Conservation (phyloP, 2,888 invertebrate genomes). For the Catocala fraxini region DNA sequence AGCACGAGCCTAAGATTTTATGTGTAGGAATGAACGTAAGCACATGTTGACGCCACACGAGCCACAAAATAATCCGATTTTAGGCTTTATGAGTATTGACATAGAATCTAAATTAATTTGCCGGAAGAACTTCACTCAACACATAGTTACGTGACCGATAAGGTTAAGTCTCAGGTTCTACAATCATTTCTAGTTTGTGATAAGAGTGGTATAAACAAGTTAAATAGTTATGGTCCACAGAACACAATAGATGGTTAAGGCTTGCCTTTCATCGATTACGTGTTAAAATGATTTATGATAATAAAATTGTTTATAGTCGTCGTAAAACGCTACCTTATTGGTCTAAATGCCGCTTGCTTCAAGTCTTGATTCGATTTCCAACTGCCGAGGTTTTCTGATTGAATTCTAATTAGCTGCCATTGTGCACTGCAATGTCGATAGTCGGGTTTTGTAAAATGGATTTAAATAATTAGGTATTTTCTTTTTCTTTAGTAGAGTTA, state of each 20-base stretch:
- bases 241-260: constrained; percentile 41
- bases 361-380: constrained; percentile 1
- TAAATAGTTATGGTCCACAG: constrained; percentile 36
- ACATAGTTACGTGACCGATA: constrained; percentile 42
- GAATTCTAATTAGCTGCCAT: not conserved
- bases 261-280: constrained; percentile 31
- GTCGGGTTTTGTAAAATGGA: too few species aligned
- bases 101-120: constrained; percentile 27
- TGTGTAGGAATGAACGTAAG: too few species aligned
- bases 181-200: constrained; percentile 34
- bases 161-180: constrained; percentile 27
- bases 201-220: constrained; percentile 32
- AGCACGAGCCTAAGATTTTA: too few species aligned
- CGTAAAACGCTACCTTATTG: constrained; percentile 7
- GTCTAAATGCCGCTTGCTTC: not conserved
- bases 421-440: not conserved
- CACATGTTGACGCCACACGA: too few species aligned
- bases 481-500: too few species aligned
- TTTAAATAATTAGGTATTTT: too few species aligned
- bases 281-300: constrained; percentile 48
- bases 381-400: not conserved
- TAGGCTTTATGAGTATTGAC: constrained; percentile 29
- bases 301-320: constrained; percentile 20
- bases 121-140: constrained; percentile 7
- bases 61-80: too few species aligned